Evolutionary conservation across 1,140 invertebrate species (phyloP).

Genomic region (Heliconius congener): DNA sequence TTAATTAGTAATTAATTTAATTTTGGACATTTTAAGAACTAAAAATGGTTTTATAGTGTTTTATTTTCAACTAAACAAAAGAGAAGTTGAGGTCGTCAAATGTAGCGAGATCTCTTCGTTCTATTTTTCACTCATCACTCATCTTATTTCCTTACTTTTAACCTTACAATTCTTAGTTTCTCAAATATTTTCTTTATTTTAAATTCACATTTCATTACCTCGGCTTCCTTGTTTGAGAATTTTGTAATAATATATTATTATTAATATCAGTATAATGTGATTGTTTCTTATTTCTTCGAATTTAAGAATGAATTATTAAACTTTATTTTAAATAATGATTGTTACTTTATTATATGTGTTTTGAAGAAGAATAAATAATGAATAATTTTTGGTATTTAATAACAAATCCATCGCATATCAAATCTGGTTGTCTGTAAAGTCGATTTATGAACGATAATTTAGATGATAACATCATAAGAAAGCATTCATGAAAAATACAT

Average conservation of each 20-base stretch:
- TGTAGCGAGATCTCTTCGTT: constrained; percentile 44
- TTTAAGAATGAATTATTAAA: constrained; percentile 45
- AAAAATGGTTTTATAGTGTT: constrained; percentile 26
- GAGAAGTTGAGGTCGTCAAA: constrained; percentile 75
- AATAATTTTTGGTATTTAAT: neutral
- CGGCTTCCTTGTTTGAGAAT: constrained; percentile 52
- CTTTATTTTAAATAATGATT: constrained; percentile 39
- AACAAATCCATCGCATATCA: no score
- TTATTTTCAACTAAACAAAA: constrained; percentile 51
- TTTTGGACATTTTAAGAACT: neutral
- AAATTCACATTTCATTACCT: constrained; percentile 67
- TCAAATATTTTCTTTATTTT: constrained; percentile 28
- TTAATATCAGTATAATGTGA: constrained; percentile 22
- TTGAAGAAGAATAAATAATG: constrained; percentile 21
- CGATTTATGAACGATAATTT: no score
- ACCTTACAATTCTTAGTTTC: constrained; percentile 19
- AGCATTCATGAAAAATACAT: no score
- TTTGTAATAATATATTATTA: constrained; percentile 39
- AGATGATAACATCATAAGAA: no score
- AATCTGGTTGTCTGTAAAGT: no score
- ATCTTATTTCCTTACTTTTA: constrained; percentile 25
- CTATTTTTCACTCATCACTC: constrained; percentile 21
- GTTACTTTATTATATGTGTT: constrained; percentile 44
- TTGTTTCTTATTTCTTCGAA: constrained; percentile 42
- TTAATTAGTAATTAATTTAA: constrained; percentile 23